Base-by-base conservation (phyloP, 2,113 vertebrate species). In the Planiliza haematocheilus region DNA sequence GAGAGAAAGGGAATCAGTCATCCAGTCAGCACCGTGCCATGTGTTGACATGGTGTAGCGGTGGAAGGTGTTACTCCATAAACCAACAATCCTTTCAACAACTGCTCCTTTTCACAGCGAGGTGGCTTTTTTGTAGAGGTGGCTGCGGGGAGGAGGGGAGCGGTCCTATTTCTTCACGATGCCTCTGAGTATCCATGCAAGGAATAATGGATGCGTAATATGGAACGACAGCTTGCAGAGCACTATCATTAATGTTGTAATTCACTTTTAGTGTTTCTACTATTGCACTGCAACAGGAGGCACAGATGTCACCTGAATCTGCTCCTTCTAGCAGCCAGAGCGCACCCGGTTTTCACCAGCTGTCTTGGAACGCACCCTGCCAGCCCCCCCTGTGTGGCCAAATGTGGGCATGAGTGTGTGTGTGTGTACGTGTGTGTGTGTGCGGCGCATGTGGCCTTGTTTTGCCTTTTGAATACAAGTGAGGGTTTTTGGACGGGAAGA, bases 291-390 rank as follows among this genome's bases (percentile, higher is more conserved):
- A 88, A 88, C 91, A 90, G 91, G 89, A 89, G 84, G 88, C 87
- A 59, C 91, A 92, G 89, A 90, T 92, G 91, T 86, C 91, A 88
- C 89, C 89, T 90, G 91, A 91, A 89, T 88, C 86, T 86, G 91
- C 86, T 85, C 78, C 84, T 80, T 61, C 67, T 41, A 71, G 85
- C 76, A 84, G 90, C 88, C 90, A 88, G 89, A 79, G 84, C 74
- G 55, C 89, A 80, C 79, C 84, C 89, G 80, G 17, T 69, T 81
- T 77, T 49, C 79, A 84, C 90, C 90, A 91, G 88, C 89, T 91
- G 90, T 90, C 90, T 48, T 48, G 36, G 62, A 79, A 59, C 61
- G 68, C 82, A 67, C 88, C 73, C 82, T 90, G 85, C 87, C 88
- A 85, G 61, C 63, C 69, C 64, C 53, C 60, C 41, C 41, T 0